These are phyloP conservation scores for Copidosoma floridanum DNA, from an alignment of 1,140 invertebrate species.

Conservation along the genomic window DNA sequence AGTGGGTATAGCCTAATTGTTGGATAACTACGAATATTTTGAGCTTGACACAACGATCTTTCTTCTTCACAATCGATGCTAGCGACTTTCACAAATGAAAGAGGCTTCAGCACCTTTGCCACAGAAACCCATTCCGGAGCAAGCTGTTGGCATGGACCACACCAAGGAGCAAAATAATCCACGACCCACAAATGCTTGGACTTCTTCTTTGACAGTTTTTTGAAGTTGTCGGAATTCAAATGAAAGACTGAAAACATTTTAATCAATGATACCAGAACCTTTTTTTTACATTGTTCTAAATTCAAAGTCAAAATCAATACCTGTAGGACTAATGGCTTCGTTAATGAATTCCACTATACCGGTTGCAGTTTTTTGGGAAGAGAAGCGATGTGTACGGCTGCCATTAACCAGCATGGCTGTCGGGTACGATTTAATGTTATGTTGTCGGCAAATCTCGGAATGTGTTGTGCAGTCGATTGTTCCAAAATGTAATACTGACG, in stretches of 20 bases:
- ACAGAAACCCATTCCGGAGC: conserved; percentile 64
- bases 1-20: conserved; percentile 69
- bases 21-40: conserved; percentile 69
- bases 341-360: conserved; percentile 70
- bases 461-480: conserved; percentile 65
- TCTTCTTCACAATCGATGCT: conserved; percentile 69
- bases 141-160: conserved; percentile 67
- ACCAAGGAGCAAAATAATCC: conserved; percentile 71
- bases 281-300: not conserved
- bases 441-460: conserved; percentile 57
- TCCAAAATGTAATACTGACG: conserved; percentile 64
- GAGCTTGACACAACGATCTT: conserved; percentile 58
- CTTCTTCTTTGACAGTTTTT: conserved; percentile 56
- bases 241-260: conserved; percentile 58
- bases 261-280: conserved; percentile 11
- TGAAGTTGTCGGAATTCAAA: conserved; percentile 61
- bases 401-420: conserved; percentile 72
- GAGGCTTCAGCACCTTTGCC: conserved; percentile 51
- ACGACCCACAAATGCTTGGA: conserved; percentile 62
- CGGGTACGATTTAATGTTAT: conserved; percentile 72
- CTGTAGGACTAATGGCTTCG: conserved; percentile 58
- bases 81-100: conserved; percentile 63
- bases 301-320: conserved; percentile 36
- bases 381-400: conserved; percentile 61
- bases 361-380: conserved; percentile 58